Percentiles rank a stretch among this genome's conserved stretches.
Evolutionary conservation across 2,888 invertebrate genomes (phyloP).

Genomic region (Eupithecia subfuscata): DNA sequence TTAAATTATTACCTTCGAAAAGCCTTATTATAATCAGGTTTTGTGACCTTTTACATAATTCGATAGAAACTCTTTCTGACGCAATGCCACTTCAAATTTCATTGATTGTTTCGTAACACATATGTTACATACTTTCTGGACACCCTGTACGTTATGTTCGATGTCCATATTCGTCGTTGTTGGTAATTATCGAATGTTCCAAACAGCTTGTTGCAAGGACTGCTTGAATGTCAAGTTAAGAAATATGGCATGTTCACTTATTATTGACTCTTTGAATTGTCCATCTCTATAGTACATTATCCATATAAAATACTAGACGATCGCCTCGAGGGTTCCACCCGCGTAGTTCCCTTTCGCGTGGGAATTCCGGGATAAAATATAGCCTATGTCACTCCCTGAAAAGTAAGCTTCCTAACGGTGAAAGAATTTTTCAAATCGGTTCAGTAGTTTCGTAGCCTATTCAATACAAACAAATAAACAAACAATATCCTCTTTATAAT

Average conservation of each 20-base stretch:
- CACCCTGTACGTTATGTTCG: conserved; percentile 29
- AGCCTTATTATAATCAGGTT: conserved; percentile 30
- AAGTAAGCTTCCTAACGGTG: too few relatives aligned
- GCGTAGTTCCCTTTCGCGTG: too few relatives aligned
- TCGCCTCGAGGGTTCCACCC: too few relatives aligned
- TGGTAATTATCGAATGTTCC: conserved; percentile 39
- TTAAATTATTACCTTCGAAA: conserved; percentile 20
- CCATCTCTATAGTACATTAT: not conserved
- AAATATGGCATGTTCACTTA: not conserved
- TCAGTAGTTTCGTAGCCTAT: too few relatives aligned
- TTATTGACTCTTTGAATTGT: not conserved
- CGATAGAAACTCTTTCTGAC: conserved; percentile 54
- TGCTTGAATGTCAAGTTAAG: not conserved
- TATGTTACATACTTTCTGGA: conserved; percentile 8
- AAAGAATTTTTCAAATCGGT: too few relatives aligned
- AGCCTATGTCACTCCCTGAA: too few relatives aligned
- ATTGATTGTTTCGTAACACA: conserved; percentile 46
- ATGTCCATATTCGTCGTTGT: conserved; percentile 45
- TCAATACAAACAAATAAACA: too few relatives aligned
- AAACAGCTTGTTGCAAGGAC: conserved; percentile 7
- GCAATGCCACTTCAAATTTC: conserved; percentile 54
- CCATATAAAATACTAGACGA: too few relatives aligned
- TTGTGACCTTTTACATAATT: conserved; percentile 52
- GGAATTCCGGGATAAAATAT: too few relatives aligned
- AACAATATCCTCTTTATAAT: too few relatives aligned